Percentiles rank a stretch among this genome's conserved stretches.
Conservation (phyloP, 2,113 vertebrate species). For the Onychostoma macrolepis region DNA sequence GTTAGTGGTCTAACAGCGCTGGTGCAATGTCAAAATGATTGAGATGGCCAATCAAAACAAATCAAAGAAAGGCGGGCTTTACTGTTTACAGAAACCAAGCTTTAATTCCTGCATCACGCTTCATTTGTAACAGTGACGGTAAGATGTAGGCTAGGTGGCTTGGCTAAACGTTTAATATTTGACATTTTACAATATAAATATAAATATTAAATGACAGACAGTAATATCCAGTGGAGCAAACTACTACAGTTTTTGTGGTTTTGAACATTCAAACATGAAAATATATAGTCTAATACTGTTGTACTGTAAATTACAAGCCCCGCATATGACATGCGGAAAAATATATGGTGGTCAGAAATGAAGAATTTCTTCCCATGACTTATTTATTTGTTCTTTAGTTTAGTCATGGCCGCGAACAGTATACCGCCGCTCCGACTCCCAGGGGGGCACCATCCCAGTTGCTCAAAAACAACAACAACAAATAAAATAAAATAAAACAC, state of each 20-base stretch:
- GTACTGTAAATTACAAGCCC: too few relatives aligned
- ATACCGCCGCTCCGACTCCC: too few relatives aligned
- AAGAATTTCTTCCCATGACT: too few relatives aligned
- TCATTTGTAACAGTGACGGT: neutral
- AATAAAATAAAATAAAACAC: too few relatives aligned
- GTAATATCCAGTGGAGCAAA: neutral
- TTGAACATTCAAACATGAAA: neutral
- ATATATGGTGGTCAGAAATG: too few relatives aligned
- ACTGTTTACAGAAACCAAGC: neutral
- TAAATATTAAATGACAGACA: neutral
- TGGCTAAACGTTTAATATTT: neutral
- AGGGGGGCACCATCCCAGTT: too few relatives aligned
- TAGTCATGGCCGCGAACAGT: too few relatives aligned
- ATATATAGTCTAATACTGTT: too few relatives aligned
- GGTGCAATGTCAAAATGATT: neutral
- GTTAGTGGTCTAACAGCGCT: neutral
- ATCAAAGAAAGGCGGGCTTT: conserved; percentile 5
- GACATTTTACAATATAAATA: neutral
- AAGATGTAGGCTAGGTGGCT: neutral
- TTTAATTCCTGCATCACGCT: neutral
- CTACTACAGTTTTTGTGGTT: neutral
- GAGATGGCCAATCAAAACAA: conserved; percentile 11
- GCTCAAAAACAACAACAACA: too few relatives aligned
- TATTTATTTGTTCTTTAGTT: too few relatives aligned
- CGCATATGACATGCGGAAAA: too few relatives aligned